Conservation (phyloP, 2,113 vertebrate genomes). For the Promerops cafer region DNA sequence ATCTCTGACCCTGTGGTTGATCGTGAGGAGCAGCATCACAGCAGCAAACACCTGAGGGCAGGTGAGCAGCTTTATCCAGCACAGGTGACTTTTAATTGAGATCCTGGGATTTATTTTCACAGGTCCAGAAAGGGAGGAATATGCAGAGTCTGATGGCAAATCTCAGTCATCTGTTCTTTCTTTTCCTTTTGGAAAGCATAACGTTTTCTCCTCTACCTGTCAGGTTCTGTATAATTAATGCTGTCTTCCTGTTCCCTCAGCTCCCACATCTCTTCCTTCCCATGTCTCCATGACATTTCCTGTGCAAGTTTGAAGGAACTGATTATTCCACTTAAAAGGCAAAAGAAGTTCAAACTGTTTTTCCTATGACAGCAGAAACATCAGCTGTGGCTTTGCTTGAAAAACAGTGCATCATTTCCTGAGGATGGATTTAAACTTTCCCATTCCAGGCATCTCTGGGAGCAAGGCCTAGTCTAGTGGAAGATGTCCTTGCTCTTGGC, state of each 20-base stretch:
- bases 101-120: not conserved
- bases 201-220: not conserved
- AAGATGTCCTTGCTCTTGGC: not conserved
- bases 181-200: not conserved
- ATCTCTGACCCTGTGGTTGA: not conserved
- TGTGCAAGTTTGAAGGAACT: not conserved
- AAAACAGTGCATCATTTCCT: not conserved
- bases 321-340: not conserved
- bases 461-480: not conserved
- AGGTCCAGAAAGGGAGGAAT: not conserved
- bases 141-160: not conserved
- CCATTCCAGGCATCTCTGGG: not conserved
- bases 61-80: not conserved
- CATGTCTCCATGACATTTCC: not conserved
- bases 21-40: not conserved
- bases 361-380: not conserved
- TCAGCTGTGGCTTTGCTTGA: not conserved
- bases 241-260: not conserved
- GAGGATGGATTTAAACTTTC: not conserved
- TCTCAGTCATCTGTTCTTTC: not conserved
- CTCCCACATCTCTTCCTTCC: not conserved
- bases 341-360: not conserved
- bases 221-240: not conserved
- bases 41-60: not conserved
- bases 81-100: not conserved